phyloP scores from a whole-genome alignment of 2,797 vertebrate genomes.

The Karalla daura region DNA sequence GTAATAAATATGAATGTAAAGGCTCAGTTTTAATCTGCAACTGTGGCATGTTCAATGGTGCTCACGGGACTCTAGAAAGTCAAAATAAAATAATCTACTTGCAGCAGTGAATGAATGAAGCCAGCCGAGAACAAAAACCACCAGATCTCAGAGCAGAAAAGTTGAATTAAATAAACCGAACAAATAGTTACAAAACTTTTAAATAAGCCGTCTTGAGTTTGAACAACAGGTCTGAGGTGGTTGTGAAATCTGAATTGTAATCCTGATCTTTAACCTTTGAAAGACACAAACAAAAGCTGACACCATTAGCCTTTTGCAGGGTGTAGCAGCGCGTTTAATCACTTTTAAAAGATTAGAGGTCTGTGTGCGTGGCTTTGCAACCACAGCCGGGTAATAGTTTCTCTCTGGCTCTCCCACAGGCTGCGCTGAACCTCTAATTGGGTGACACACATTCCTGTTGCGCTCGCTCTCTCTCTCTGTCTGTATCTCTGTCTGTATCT shows the following conservation, averaged over 20 bases:
- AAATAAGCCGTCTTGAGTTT: neutral
- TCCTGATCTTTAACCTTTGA: constrained; percentile 37
- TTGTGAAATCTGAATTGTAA: constrained; percentile 22
- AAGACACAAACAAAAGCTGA: constrained; percentile 41
- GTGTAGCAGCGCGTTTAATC: constrained; percentile 49
- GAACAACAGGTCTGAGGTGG: neutral
- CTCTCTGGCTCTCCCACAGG: constrained; percentile 62
- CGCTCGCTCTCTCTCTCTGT: constrained; percentile 38
- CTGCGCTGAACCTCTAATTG: constrained; percentile 77
- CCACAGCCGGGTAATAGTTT: constrained; percentile 62
- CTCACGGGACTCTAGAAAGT: neutral
- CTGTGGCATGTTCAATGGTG: neutral
- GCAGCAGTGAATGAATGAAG: too few relatives aligned
- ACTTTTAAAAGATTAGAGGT: constrained; percentile 64
- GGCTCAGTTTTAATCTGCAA: neutral
- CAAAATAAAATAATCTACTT: neutral
- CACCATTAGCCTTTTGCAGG: constrained; percentile 24
- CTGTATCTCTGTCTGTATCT: constrained; percentile 33
- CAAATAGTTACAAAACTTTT: neutral
- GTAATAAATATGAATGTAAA: neutral
- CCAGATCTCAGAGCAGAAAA: neutral
- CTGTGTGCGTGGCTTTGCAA: constrained; percentile 41
- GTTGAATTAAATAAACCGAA: neutral
- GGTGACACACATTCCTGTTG: constrained; percentile 64
- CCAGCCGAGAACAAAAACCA: neutral